Base-by-base conservation (phyloP, 2,888 invertebrate species). In the Aradus depressus region DNA sequence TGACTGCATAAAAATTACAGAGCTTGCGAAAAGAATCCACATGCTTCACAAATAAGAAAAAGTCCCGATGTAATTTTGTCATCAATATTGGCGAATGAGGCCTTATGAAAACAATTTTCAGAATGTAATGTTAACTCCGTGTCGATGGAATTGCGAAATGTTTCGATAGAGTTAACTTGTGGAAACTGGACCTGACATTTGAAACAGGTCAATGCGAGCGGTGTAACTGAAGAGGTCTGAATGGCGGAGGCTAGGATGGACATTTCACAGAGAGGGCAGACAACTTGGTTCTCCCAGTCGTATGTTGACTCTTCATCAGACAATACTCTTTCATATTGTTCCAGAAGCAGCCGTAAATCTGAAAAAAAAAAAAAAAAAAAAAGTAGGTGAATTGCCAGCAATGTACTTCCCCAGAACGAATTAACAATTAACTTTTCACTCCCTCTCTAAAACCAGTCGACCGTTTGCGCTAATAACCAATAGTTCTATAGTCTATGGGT, bases 181-280 rank as follows among this genome's bases (percentile, higher is more conserved):
- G 55, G 55, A 21, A 55, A 55, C 23, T 31, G 25, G 2, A 34
- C 16, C 4, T 25, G 18, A 37, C 55, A 55, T 39, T 55, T 52
- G 4, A 5, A 18, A 32, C 55, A 55, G n/a, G 5, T 22, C 12
- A 12, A 8, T n/a, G 10, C n/a, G n/a, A 47, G 47, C n/a, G n/a
- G n/a, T 18, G n/a, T 2, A 19, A 50, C 37, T 10, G 34, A 23
- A 2, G 26, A 23, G 25, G 25, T 34, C 4, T 23, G 43, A 6
- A 23, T 23, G 19, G 43, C 35, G n/a, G n/a, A n/a, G n/a, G n/a
- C n/a, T 14, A 51, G 22, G 14, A 48, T 23, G 10, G 52, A 53
- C 19, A 32, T 66, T 54, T 67, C 64, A 49, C 70, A 71, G 6
- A 68, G 57, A 2, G 70, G 70, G 57, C 70, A 70, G 31, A 68